Evolutionary conservation across 2,888 invertebrate genomes (phyloP), one percentile per base, ranked within the genome.

Genomic region (Lydus trimaculatus): DNA sequence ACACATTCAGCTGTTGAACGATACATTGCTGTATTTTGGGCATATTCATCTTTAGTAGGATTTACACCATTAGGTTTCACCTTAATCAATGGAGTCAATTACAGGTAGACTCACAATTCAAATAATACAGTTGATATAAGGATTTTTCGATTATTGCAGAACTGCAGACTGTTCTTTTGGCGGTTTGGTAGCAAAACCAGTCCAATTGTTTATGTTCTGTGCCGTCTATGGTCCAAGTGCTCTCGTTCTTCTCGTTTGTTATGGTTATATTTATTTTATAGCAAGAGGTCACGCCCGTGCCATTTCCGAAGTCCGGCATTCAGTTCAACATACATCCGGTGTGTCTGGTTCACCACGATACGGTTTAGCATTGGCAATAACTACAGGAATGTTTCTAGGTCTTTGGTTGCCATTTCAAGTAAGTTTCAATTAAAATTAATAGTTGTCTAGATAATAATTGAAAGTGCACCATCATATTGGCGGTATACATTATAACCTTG

Each of bases 321-420:
- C 89, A 23, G 84, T 89, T 67, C 83, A 87, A 64, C 86, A 87
- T 75, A 83, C 85, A 39, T 76, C 70, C 83, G 74, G 82, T 43
- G 66, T 70, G 60, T 74, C 72, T 6, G 81, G 85, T 52, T 81
- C 86, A 36, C 88, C 89, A 11, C 85, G 90, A 65, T 91, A 90
- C 79, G 89, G 90, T 20, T 86, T 89, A 72, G 90, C 90, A 0
- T 82, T 91, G 67, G 90, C 89, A 6, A 86, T 89, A 69, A 89
- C 90, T n/a, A 87, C 90, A 13, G 89, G 90, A 56, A 87, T 88
- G 67, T 90, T 91, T 78, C 84, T 90, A 65, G 81, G 86, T 13
- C 83, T 90, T 28, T 91, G 90, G 90, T 81, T 89, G 73, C 91
- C 91, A 3, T 90, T 90, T 80, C 89, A 89, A 85, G 87, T 89